Evolutionary conservation across 1,140 invertebrate species (phyloP).

Genomic region (Anagrus nilaparvatae): DNA sequence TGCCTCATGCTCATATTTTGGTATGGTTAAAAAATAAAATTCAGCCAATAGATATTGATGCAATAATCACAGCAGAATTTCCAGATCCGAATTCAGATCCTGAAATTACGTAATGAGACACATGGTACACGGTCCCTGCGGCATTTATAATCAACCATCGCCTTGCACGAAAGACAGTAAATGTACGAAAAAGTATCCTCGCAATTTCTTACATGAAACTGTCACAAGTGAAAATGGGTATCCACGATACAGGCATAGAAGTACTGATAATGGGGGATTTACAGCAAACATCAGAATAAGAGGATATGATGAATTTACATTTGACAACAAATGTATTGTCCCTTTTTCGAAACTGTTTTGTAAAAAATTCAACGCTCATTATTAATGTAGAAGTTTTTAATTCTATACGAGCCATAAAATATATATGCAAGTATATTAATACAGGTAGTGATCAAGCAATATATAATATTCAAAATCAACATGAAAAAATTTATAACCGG

Average conservation of each 20-base stretch:
- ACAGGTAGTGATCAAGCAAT: constrained; percentile 25
- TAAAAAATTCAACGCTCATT: constrained; percentile 37
- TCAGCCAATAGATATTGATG: constrained; percentile 22
- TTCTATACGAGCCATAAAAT: constrained; percentile 26
- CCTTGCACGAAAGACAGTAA: constrained; percentile 36
- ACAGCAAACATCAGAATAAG: no score
- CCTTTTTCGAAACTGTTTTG: constrained; percentile 43
- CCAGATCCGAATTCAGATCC: no score
- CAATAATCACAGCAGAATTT: constrained; percentile 45
- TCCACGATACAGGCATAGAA: no score
- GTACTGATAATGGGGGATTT: constrained; percentile 3
- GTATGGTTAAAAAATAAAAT: constrained; percentile 31
- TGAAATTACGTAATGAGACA: no score
- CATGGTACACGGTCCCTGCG: no score
- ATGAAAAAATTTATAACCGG: constrained; percentile 21
- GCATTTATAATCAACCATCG: no score
- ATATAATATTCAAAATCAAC: constrained; percentile 12
- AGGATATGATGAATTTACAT: constrained; percentile 14
- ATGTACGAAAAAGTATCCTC: constrained; percentile 31
- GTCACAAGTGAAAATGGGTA: constrained; percentile 23
- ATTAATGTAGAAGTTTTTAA: constrained; percentile 26
- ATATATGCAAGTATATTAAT: constrained; percentile 32
- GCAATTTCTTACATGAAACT: constrained; percentile 30
- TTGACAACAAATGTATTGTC: constrained; percentile 45
- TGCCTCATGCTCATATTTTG: constrained; percentile 36